Conservation (phyloP, 2,797 vertebrate genomes). For the Spinus olivaceus region DNA sequence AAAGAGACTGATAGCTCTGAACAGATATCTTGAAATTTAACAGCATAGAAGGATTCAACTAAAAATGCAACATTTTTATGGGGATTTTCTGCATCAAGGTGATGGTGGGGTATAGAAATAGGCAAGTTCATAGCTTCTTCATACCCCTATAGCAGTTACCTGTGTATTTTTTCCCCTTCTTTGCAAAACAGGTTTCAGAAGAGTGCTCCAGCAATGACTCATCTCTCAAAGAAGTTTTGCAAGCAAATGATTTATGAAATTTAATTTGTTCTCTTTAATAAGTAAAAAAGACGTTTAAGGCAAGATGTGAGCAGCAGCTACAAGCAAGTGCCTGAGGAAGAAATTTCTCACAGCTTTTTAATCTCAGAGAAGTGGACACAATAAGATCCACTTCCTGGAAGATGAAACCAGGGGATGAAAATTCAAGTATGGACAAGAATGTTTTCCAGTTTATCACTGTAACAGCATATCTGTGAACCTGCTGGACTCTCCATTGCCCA, state of each 20-base stretch:
- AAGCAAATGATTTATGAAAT: background rate
- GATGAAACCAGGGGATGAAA: background rate
- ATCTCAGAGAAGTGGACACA: background rate
- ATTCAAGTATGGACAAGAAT: background rate
- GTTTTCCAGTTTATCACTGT: background rate
- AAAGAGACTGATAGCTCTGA: background rate
- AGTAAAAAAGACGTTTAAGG: background rate
- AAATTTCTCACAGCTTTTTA: background rate
- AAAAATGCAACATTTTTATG: background rate
- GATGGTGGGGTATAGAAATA: background rate
- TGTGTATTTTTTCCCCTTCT: background rate
- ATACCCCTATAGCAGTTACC: background rate
- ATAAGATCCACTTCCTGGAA: background rate
- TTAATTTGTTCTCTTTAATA: background rate
- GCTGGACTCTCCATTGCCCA: background rate
- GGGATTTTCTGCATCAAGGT: accelerated
- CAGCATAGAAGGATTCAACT: background rate
- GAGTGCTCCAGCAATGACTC: background rate
- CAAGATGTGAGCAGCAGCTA: background rate
- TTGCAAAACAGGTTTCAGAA: background rate
- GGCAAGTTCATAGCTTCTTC: background rate
- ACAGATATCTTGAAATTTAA: background rate
- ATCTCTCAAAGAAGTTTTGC: background rate
- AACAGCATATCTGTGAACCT: background rate
- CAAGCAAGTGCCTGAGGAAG: background rate